phyloP scores from a whole-genome alignment of 2,888 invertebrate species.

The Drosophila quinaria region DNA sequence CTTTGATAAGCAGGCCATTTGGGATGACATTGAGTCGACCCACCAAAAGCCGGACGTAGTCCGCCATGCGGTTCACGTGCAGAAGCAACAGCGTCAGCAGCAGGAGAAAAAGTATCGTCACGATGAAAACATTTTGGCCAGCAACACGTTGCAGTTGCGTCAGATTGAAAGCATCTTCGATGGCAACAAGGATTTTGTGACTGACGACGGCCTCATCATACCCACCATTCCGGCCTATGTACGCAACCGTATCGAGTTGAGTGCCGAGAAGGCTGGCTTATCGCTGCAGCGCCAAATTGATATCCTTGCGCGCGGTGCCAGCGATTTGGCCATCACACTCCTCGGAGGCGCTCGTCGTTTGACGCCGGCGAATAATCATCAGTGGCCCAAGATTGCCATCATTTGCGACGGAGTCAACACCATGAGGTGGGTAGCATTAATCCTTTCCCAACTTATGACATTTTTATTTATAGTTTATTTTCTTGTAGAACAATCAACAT shows the following conservation, averaged over 20 bases:
- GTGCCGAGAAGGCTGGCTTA: slow-evolving; percentile 90
- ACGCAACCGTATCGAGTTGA: slow-evolving; percentile 89
- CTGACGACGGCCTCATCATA: slow-evolving; percentile 92
- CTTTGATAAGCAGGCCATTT: slow-evolving; percentile 94
- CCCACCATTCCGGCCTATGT: slow-evolving; percentile 90
- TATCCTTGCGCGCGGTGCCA: slow-evolving; percentile 93
- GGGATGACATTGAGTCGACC: slow-evolving; percentile 89
- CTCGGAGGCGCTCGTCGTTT: slow-evolving; percentile 94
- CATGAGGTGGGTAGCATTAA: slow-evolving; percentile 46
- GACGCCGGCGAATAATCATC: slow-evolving; percentile 95
- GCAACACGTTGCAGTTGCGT: slow-evolving; percentile 88
- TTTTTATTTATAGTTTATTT: not conserved
- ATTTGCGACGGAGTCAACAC: slow-evolving; percentile 87
- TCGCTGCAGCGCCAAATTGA: slow-evolving; percentile 89
- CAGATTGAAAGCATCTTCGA: slow-evolving; percentile 88
- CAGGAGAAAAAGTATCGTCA: slow-evolving; percentile 89
- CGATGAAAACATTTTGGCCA: slow-evolving; percentile 93
- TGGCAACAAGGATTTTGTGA: slow-evolving; percentile 84
- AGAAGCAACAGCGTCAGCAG: slow-evolving; percentile 79
- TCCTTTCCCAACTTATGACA: not conserved
- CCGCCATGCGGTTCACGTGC: slow-evolving; percentile 73
- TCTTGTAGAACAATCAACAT: slow-evolving; percentile 87
- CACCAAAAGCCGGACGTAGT: slow-evolving; percentile 85
- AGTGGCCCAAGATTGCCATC: slow-evolving; percentile 93
- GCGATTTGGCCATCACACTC: slow-evolving; percentile 93